Base-by-base conservation (phyloP, 2,888 invertebrate genomes). In the Plagodis pulveraria region DNA sequence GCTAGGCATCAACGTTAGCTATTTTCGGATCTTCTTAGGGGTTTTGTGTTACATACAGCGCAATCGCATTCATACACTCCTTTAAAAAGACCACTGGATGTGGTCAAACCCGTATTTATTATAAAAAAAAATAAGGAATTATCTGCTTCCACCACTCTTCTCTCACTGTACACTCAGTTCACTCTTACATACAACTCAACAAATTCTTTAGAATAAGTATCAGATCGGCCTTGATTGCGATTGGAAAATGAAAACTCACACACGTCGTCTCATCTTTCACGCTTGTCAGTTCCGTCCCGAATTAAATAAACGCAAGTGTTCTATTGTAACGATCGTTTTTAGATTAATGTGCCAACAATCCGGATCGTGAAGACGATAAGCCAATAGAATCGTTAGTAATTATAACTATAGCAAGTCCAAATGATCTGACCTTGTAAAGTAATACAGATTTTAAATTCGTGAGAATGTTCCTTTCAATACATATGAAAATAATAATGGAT, bases 161-260 rank as follows among this genome's bases (percentile, higher is more conserved):
- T 22, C 22, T 22, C 22, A 22, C 22, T 22, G 22, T 22, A 22
- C 4, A 22, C 22, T 22, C 22, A 2, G 22, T 22, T 22, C 22
- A 4, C 4, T 22, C 4, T 22, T 22, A 22, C 22, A 22, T 22
- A 22, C 22, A 22, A 22, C 22, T 4, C 22, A 22, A 22, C 4
- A 22, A 22, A 2, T 22, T 22, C 4, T 22, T 22, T 22, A 22
- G 22, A 22, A 1, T 1, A 22, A 22, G 68, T 79, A 80, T 72
- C 71, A 63, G 71, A 70, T 72, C 76, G 83, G 77, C 83, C 86
- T 86, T 86, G 85, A 82, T 81, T 75, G 64, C 70, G 75, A 81
- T 81, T 81, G 76, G 69, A 82, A 82, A 86, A 80, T 78, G 74
- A 79, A 80, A 81, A 82, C 81, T 83, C 83, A 83, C 81, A 81